phyloP scores from a whole-genome alignment of 2,113 vertebrate species.

The Paramisgurnus dabryanus region DNA sequence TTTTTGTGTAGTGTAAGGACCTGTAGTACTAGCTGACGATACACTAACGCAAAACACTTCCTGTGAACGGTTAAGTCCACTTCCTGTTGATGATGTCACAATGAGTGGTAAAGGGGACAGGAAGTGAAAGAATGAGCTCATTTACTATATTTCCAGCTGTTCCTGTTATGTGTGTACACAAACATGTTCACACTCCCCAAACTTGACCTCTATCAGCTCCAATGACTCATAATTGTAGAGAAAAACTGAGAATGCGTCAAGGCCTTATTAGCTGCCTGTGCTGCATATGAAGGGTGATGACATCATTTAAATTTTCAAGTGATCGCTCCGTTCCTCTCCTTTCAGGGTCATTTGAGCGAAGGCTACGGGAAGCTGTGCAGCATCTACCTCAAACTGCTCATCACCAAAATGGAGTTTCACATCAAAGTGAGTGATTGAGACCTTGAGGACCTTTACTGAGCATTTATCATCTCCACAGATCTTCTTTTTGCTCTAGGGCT shows the following conservation, averaged over 20 bases:
- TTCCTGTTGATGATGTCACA: constrained; percentile 62
- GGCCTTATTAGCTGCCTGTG: constrained; percentile 5
- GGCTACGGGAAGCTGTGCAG: constrained; percentile 96
- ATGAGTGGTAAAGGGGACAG: constrained; percentile 34
- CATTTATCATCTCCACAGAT: constrained; percentile 52
- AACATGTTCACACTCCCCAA: not conserved
- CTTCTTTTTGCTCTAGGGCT: not conserved
- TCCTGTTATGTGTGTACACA: constrained; percentile 45
- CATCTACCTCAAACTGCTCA: constrained; percentile 98
- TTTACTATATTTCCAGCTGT: constrained; percentile 29
- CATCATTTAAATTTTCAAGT: constrained; percentile 24
- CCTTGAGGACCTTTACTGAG: constrained; percentile 47
- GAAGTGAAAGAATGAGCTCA: constrained; percentile 58
- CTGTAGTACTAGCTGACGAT: constrained; percentile 51
- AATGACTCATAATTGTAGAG: not conserved
- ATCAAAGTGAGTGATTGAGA: constrained; percentile 85
- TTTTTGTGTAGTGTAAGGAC: not conserved
- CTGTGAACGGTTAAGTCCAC: constrained; percentile 44
- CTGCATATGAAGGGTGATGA: not conserved
- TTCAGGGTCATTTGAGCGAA: constrained; percentile 92
- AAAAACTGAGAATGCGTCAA: not conserved
- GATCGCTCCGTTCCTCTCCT: not conserved
- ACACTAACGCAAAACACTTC: constrained; percentile 58
- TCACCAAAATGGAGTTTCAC: constrained; percentile 99
- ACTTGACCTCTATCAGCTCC: constrained; percentile 10